Base-by-base conservation (phyloP, 2,113 vertebrate genomes). In the Rhea pennata region DNA sequence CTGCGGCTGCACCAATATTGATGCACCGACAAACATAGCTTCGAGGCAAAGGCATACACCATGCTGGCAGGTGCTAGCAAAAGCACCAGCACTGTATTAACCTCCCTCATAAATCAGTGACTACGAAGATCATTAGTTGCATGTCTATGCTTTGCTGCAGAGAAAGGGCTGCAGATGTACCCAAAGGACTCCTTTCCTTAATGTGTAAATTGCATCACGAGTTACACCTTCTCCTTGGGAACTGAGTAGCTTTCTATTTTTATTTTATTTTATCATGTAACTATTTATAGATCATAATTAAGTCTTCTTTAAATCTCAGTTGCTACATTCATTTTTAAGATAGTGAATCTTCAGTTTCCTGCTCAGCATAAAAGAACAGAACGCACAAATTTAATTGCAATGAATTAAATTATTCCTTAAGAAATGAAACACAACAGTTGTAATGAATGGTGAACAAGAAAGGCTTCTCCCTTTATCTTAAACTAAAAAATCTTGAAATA, bases 1-100 rank as follows among this genome's bases (percentile, higher is more conserved):
- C 59, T 51, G 27, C 12, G 54, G 12, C 8, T 46, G 27, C 27
- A 27, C 1, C 3, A 56, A 2, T 9, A 7, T 4, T 0, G 4
- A 48, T 31, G 23, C n/a, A 48, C 12, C 3, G 1, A 22, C n/a
- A 54, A 51, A 13, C 1, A 5, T 26, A 58, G 56, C 44, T 66
- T 31, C 44, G 56, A 33, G 15, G 22, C 27, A 10, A 36, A 15
- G 20, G 17, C 1, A 3, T 9, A 20, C 12, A 19, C 10, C 1
- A 1, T 46, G 24, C 26, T 2, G 0, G 16, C 23, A 50, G 62
- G 15, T 9, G 53, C 6, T 12, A 42, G 33, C 16, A 53, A 58
- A 23, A 61, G 21, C 39, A 64, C 36, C 54, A 53, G 23, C 15
- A 8, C 2, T 2, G 15, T 15, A 24, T 10, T 62, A 11, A 24